These are phyloP conservation scores for Salmo trutta DNA, from an alignment of 2,797 vertebrate species.

Conservation along the genomic window DNA sequence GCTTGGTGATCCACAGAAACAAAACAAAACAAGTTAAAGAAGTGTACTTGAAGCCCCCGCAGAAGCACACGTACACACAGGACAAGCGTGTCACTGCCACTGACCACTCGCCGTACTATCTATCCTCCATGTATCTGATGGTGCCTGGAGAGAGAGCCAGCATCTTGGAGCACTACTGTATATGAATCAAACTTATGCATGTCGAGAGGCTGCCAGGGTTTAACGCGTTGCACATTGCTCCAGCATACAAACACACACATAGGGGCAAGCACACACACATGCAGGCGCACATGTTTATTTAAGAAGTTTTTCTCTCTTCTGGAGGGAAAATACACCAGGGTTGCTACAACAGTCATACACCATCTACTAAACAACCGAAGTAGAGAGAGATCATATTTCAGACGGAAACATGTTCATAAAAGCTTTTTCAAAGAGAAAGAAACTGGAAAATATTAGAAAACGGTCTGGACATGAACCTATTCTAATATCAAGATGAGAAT, in stretches of 20 bases:
- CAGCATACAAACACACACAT: slow-evolving; percentile 67
- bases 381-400: slow-evolving; percentile 61
- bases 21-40: slow-evolving; percentile 38
- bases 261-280: slow-evolving; percentile 50
- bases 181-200: slow-evolving; percentile 73
- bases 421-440: slow-evolving; percentile 56
- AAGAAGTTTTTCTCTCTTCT: slow-evolving; percentile 58
- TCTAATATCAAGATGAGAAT: slow-evolving; percentile 29
- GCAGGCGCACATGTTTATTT: slow-evolving; percentile 64
- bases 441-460: slow-evolving; percentile 55
- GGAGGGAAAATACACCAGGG: slow-evolving; percentile 63
- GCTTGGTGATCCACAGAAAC: slow-evolving; percentile 47
- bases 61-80: slow-evolving; percentile 27
- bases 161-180: slow-evolving; percentile 72
- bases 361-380: slow-evolving; percentile 70
- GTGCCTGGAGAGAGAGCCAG: slow-evolving; percentile 56
- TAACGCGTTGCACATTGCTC: slow-evolving; percentile 80
- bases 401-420: slow-evolving; percentile 30
- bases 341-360: slow-evolving; percentile 75
- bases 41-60: slow-evolving; percentile 43
- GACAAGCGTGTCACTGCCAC: slow-evolving; percentile 39
- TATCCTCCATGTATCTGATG: slow-evolving; percentile 2
- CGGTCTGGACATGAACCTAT: slow-evolving; percentile 33
- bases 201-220: slow-evolving; percentile 70
- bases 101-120: slow-evolving; percentile 38